Evolutionary conservation across 2,888 invertebrate species (phyloP), one percentile per base, ranked within the genome.

Genomic region (Prostheceraeus crozeri): DNA sequence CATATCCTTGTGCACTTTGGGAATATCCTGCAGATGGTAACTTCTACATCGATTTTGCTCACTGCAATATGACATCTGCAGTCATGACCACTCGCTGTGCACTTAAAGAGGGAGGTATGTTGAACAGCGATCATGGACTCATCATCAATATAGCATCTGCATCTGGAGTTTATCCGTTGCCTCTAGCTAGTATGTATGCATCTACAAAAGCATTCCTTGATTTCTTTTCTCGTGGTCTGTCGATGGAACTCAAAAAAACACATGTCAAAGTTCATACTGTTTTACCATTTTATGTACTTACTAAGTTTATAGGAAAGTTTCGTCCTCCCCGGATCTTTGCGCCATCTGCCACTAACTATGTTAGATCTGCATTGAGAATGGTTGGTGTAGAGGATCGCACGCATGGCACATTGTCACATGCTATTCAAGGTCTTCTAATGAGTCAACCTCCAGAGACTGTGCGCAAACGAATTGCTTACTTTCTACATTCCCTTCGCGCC

Each of bases 111-210:
- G 89, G 91, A 89, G 83, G 85, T 81, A 75, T 76, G 75, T 64
- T 68, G 2, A 65, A 68, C 46, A 70, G 68, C 60, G 66, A 65
- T 48, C 83, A 83, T 65, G 94, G 94, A 0, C 84, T 89, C 0
- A 81, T 96, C 57, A 84, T 96, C 65, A 96, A 94, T 76, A 78
- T 96, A 16, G 85, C 90, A 0, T 94, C 94, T 0, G 83, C 84
- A 0, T 82, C 89, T 0, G 86, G 85, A 0, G 79, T 83, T 4
- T 83, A 85, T 62, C 88, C 90, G 0, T 84, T 84, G 66, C 89
- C 91, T 0, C 76, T 91, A 65, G 78, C 91, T 28, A 81, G 85
- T 8, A 83, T 89, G 0, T 96, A 96, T 70, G 84, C 87, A 27
- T 88, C 89, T 16, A 83, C 88, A 45, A 94, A 93, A 83, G 70